Evolutionary conservation across 2,888 invertebrate species (phyloP).

Genomic region (Poecilus cupreus): DNA sequence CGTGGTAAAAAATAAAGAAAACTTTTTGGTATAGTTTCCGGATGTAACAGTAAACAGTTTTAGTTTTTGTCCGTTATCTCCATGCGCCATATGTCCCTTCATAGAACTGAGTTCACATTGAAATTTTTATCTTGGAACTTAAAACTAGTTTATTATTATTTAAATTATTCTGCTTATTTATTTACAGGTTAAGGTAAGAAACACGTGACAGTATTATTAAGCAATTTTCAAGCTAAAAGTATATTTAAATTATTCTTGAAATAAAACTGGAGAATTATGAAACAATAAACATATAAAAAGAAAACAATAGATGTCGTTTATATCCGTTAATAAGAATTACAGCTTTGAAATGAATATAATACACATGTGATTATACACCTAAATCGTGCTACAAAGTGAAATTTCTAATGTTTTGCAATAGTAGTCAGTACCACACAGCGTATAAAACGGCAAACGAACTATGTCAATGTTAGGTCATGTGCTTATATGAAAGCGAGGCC

Average conservation of each 20-base stretch:
- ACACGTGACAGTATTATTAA: too few relatives aligned
- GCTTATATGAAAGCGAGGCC: constrained; percentile 56
- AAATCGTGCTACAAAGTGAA: constrained; percentile 43
- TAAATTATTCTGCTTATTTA: too few relatives aligned
- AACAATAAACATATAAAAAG: constrained; percentile 28
- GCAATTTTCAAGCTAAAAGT: not conserved
- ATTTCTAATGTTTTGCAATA: constrained; percentile 57
- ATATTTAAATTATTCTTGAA: not conserved
- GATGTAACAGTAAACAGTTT: not conserved
- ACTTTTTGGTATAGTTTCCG: constrained; percentile 18
- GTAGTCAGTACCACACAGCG: not conserved
- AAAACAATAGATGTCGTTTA: constrained; percentile 44
- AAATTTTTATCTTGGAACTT: constrained; percentile 2
- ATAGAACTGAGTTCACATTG: not conserved
- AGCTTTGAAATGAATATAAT: constrained; percentile 32
- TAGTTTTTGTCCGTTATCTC: constrained; percentile 18
- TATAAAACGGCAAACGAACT: constrained; percentile 51
- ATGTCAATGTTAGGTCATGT: constrained; percentile 60
- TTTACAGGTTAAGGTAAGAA: too few relatives aligned
- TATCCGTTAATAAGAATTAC: constrained; percentile 14
- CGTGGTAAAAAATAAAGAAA: constrained; percentile 6
- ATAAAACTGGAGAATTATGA: not conserved
- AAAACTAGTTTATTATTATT: too few relatives aligned
- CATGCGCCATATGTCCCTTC: constrained; percentile 9
- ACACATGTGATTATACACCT: constrained; percentile 14